phyloP scores from a whole-genome alignment of 2,888 invertebrate genomes.

The Chloroclystis v-ata region DNA sequence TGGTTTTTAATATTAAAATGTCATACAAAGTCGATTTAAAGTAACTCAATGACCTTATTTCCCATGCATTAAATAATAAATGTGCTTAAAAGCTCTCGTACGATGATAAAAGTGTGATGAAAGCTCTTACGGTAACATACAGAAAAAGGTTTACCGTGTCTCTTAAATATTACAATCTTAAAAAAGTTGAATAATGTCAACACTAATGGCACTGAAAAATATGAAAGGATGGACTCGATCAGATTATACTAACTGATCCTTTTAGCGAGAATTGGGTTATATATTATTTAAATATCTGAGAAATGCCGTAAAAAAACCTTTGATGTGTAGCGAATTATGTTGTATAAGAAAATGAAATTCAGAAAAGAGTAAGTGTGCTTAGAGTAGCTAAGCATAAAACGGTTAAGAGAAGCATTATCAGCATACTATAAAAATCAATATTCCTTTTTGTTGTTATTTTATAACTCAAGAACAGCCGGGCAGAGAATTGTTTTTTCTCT shows the following conservation, averaged over 20 bases:
- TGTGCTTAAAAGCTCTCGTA: slow-evolving; percentile 19
- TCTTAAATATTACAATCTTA: slow-evolving; percentile 21
- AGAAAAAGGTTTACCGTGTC: slow-evolving; percentile 10
- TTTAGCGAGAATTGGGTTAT: slow-evolving; percentile 49
- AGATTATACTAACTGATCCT: slow-evolving; percentile 47
- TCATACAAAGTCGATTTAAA: too few species aligned
- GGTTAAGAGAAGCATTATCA: too few species aligned
- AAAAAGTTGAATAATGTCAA: slow-evolving; percentile 37
- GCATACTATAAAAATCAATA: too few species aligned
- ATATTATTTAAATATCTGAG: slow-evolving; percentile 38
- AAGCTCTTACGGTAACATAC: slow-evolving; percentile 1
- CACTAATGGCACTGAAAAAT: slow-evolving; percentile 47
- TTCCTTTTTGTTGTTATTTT: too few species aligned
- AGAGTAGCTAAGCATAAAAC: too few species aligned
- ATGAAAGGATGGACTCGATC: slow-evolving; percentile 47
- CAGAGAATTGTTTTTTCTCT: too few species aligned
- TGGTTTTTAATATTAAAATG: too few species aligned
- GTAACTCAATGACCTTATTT: too few species aligned
- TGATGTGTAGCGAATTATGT: too few species aligned
- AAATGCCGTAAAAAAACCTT: slow-evolving; percentile 24
- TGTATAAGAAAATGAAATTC: too few species aligned
- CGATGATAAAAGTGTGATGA: background rate
- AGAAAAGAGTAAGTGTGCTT: too few species aligned
- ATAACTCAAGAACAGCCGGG: too few species aligned
- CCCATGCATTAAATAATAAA: background rate